Percentiles rank a stretch among this genome's conserved stretches.
phyloP scores from a whole-genome alignment of 2,113 vertebrate species.

The Ahaetulla prasina region DNA sequence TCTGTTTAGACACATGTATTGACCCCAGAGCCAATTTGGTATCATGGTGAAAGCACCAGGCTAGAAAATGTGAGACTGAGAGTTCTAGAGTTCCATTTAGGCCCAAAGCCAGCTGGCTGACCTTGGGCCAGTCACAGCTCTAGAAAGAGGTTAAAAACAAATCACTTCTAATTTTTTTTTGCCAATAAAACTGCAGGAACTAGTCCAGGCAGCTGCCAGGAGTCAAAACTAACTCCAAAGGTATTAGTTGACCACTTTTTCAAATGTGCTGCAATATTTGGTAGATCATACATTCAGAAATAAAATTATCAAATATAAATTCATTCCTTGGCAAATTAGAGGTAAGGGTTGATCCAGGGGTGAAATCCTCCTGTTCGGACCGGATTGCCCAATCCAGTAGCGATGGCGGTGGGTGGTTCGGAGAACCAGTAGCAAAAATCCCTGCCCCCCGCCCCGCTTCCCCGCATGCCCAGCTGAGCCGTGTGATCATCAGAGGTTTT shows the following conservation, averaged over 20 bases:
- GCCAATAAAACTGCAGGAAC: not conserved
- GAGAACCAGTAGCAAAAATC: too few species aligned
- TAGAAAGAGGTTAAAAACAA: not conserved
- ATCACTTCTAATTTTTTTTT: not conserved
- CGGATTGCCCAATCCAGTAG: too few species aligned
- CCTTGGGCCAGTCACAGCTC: not conserved
- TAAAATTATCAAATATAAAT: not conserved
- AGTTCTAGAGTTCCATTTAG: not conserved
- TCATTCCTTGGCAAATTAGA: not conserved
- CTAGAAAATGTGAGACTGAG: not conserved
- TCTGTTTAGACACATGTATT: not conserved
- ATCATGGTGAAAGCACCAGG: not conserved
- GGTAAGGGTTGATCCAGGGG: not conserved
- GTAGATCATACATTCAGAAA: not conserved
- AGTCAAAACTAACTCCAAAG: not conserved
- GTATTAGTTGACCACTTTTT: not conserved
- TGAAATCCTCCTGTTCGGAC: too few species aligned
- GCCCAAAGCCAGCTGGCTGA: not conserved
- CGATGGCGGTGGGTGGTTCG: too few species aligned
- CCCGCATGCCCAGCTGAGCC: too few species aligned
- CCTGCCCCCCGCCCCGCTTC: too few species aligned
- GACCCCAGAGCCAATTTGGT: not conserved
- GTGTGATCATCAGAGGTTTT: too few species aligned
- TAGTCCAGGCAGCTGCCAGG: not conserved
- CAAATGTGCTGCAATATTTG: not conserved